Evolutionary conservation across 2,113 vertebrate species (phyloP).

Genomic region (Percina caprodes): DNA sequence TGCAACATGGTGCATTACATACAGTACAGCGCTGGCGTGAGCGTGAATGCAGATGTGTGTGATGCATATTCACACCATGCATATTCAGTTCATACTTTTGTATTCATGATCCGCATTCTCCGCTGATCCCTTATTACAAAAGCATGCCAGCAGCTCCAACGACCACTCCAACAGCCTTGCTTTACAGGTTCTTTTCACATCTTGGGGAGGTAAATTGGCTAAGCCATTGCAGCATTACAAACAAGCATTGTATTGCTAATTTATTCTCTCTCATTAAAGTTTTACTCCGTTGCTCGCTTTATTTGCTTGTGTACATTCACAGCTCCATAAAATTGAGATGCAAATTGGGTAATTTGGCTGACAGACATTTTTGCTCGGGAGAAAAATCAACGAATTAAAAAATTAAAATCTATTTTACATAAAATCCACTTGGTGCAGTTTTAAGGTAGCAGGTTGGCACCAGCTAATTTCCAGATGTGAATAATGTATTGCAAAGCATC

Average conservation of each 20-base stretch:
- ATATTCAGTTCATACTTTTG: constrained; percentile 72
- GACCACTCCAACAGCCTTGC: constrained; percentile 54
- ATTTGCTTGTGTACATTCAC: constrained; percentile 45
- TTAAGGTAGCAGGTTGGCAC: constrained; percentile 11
- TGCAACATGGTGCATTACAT: constrained; percentile 31
- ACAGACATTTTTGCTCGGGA: constrained; percentile 31
- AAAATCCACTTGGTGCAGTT: constrained; percentile 35
- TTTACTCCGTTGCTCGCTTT: constrained; percentile 35
- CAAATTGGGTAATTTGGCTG: constrained; percentile 35
- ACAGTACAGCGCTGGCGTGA: constrained; percentile 12
- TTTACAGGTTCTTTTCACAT: constrained; percentile 62
- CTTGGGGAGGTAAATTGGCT: constrained; percentile 51
- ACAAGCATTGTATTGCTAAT: constrained; percentile 60
- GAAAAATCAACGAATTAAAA: constrained; percentile 14
- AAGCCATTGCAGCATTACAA: constrained; percentile 42
- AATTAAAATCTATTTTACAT: constrained; percentile 1
- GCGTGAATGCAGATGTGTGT: constrained; percentile 56
- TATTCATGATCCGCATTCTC: constrained; percentile 69
- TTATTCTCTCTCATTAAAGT: constrained; percentile 62
- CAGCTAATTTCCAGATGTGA: constrained; percentile 45
- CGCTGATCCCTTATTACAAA: constrained; percentile 65
- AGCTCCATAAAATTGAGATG: constrained; percentile 52
- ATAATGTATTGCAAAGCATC: constrained; percentile 55
- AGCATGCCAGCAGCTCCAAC: constrained; percentile 57
- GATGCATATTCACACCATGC: constrained; percentile 67